Conservation (phyloP, 1,140 invertebrate genomes). For the Ectropis grisescens region DNA sequence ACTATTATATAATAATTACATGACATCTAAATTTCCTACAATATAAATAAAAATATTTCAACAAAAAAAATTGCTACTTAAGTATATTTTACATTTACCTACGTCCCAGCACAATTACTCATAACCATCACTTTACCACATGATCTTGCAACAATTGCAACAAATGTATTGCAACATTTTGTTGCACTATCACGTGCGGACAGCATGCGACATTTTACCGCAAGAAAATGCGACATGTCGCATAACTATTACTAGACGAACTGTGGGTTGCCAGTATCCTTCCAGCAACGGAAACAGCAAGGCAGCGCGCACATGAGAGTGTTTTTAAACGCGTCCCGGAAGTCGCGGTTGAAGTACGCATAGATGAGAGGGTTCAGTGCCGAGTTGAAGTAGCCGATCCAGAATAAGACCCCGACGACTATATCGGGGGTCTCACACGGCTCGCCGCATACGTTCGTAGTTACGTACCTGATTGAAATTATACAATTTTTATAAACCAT, state of each 20-base stretch:
- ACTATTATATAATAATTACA: too few relatives aligned
- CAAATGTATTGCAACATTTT: too few relatives aligned
- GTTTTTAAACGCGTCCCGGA: conserved; percentile 96
- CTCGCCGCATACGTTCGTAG: conserved; percentile 86
- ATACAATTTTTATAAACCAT: conserved; percentile 2
- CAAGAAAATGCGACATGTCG: too few relatives aligned
- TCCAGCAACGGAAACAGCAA: conserved; percentile 73
- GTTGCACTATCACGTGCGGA: too few relatives aligned
- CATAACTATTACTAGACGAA: conserved; percentile 37
- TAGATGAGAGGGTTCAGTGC: conserved; percentile 97
- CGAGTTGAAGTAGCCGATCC: conserved; percentile 95
- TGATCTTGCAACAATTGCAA: too few relatives aligned
- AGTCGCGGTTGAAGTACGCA: conserved; percentile 98
- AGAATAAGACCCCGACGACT: conserved; percentile 86
- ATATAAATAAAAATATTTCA: too few relatives aligned
- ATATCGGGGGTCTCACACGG: conserved; percentile 85
- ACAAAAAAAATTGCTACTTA: too few relatives aligned
- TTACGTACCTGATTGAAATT: conserved; percentile 85
- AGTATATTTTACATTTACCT: too few relatives aligned
- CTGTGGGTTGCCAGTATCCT: conserved; percentile 46
- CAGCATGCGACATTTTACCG: too few relatives aligned
- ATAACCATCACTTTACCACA: too few relatives aligned
- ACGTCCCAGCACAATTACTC: too few relatives aligned
- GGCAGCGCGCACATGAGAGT: conserved; percentile 88
- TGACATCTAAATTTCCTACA: too few relatives aligned